These are phyloP conservation scores for Tanaodytes sp. DNA, from an alignment of 2,888 invertebrate species.

Conservation along the genomic window DNA sequence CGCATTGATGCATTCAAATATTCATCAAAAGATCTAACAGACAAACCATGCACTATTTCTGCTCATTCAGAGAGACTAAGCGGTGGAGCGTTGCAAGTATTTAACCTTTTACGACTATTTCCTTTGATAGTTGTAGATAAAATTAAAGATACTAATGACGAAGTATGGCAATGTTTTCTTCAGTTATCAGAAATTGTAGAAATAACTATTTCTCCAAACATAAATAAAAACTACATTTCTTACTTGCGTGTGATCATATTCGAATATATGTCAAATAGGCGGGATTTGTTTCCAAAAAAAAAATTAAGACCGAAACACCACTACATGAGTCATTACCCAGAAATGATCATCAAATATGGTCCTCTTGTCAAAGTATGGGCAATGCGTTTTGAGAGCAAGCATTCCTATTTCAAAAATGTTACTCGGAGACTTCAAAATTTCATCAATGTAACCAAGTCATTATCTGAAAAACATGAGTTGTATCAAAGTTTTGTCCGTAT, in stretches of 20 bases:
- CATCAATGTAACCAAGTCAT: conserved; percentile 22
- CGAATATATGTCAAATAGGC: conserved; percentile 43
- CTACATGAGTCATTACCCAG: conserved; percentile 49
- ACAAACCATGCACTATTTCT: conserved; percentile 4
- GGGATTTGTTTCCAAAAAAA: conserved; percentile 31
- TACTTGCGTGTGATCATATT: conserved; percentile 42
- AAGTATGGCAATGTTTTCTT: conserved; percentile 48
- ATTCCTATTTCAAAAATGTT: conserved; percentile 56
- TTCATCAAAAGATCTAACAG: conserved; percentile 21
- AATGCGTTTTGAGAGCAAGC: conserved; percentile 60
- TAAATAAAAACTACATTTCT: conserved; percentile 45
- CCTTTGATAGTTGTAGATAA: conserved; percentile 45
- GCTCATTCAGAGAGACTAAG: neutral
- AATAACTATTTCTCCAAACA: conserved; percentile 51
- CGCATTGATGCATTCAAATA: conserved; percentile 23
- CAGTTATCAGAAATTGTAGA: conserved; percentile 54
- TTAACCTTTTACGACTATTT: conserved; percentile 41
- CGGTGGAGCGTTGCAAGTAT: conserved; percentile 50
- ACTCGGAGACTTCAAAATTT: conserved; percentile 27
- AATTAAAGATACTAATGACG: conserved; percentile 42
- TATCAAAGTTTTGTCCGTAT: conserved; percentile 36
- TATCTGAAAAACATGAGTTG: conserved; percentile 32
- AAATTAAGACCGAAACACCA: conserved; percentile 54
- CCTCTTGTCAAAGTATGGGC: conserved; percentile 55
- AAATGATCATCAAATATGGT: conserved; percentile 47